Conservation (phyloP, 2,888 invertebrate genomes). For the Leucania comma region DNA sequence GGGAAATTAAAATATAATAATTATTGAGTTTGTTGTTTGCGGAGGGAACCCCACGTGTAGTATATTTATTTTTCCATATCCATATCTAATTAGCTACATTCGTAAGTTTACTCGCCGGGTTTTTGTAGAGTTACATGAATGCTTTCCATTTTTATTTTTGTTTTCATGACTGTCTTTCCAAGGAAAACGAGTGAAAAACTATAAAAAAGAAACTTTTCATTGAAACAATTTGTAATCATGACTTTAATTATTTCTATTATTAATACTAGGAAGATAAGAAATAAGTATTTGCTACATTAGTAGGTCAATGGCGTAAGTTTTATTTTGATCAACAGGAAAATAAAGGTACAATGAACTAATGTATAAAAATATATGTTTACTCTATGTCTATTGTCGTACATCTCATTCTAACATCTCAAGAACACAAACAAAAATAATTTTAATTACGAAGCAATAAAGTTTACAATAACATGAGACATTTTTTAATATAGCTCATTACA, state of each 20-base stretch:
- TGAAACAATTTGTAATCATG: background rate
- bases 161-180: background rate
- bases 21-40: constrained; percentile 19
- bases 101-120: background rate
- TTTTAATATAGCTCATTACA: constrained; percentile 41
- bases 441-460: constrained; percentile 44
- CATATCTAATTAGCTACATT: background rate
- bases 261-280: constrained; percentile 39
- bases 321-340: constrained; percentile 63
- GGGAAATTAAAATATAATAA: constrained; percentile 24
- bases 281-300: constrained; percentile 32
- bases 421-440: constrained; percentile 37
- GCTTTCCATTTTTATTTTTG: too few species aligned
- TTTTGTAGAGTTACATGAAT: background rate
- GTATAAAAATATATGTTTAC: constrained; percentile 54
- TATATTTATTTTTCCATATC: constrained; percentile 9
- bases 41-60: constrained; percentile 6
- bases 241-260: constrained; percentile 10
- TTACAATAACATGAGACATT: constrained; percentile 42
- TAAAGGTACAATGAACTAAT: constrained; percentile 63
- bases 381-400: constrained; percentile 49
- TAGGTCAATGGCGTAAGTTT: constrained; percentile 60
- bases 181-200: background rate
- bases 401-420: constrained; percentile 16
- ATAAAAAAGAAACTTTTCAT: background rate